phyloP scores from a whole-genome alignment of 37 sponge, comb jelly and placozoan species.

The Halichondria panicea region DNA sequence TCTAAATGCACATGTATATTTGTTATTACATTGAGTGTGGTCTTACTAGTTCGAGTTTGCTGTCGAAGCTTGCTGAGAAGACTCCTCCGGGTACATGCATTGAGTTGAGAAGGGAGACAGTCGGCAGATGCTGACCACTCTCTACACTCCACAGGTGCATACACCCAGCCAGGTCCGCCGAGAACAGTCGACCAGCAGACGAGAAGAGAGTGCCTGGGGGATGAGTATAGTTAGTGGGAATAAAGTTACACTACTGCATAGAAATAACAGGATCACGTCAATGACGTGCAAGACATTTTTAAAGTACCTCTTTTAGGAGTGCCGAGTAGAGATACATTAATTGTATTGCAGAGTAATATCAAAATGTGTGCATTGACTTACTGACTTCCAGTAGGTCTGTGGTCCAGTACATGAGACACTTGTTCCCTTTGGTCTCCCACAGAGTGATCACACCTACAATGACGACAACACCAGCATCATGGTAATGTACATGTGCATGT shows the following conservation, averaged over 20 bases:
- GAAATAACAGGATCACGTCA: too few species aligned
- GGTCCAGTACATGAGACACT: slow-evolving; percentile 78
- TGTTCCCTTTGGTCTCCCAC: slow-evolving; percentile 68
- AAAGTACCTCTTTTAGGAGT: too few species aligned
- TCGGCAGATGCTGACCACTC: slow-evolving; percentile 10
- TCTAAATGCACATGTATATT: background rate
- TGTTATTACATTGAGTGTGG: background rate
- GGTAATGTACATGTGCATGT: too few species aligned
- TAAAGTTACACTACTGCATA: too few species aligned
- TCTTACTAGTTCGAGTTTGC: slow-evolving; percentile 58
- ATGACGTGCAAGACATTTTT: too few species aligned
- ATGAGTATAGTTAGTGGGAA: too few species aligned
- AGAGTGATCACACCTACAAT: slow-evolving; percentile 62
- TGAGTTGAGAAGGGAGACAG: slow-evolving; percentile 43
- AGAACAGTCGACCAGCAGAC: slow-evolving; percentile 22
- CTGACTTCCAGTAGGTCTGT: slow-evolving; percentile 63
- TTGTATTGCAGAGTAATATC: background rate
- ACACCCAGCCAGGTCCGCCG: slow-evolving; percentile 44
- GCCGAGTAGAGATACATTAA: too few species aligned
- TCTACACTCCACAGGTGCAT: slow-evolving; percentile 71
- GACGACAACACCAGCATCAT: too few species aligned
- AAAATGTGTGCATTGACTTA: slow-evolving; percentile 3
- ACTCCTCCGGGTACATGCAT: slow-evolving; percentile 47
- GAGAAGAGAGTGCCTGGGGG: slow-evolving; percentile 26
- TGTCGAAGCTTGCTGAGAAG: slow-evolving; percentile 64